Evolutionary conservation across 2,797 vertebrate genomes (phyloP).

Genomic region (Acrossocheilus wenchowensis): DNA sequence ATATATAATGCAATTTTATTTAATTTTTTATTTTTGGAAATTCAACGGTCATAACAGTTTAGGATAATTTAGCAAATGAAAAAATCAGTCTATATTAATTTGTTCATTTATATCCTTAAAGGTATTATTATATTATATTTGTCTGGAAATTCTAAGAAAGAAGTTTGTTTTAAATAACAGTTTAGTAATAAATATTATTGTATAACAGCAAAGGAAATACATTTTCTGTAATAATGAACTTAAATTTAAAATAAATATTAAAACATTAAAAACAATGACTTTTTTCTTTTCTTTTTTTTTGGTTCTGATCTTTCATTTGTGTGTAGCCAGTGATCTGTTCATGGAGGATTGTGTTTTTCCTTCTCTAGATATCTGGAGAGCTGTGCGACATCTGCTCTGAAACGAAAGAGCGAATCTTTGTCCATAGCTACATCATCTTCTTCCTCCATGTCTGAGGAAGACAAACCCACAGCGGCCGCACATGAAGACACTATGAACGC

Average conservation of each 20-base stretch:
- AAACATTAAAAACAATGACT: background rate
- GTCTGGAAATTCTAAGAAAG: too few relatives aligned
- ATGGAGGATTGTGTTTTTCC: background rate
- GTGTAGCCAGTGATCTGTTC: background rate
- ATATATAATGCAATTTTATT: too few relatives aligned
- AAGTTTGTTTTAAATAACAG: background rate
- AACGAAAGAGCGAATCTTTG: constrained; percentile 84
- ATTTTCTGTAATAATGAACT: background rate
- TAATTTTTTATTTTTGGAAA: too few relatives aligned
- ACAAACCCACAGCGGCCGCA: constrained; percentile 67
- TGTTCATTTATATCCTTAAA: too few relatives aligned
- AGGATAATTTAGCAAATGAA: too few relatives aligned
- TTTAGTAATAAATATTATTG: background rate
- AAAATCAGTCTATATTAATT: too few relatives aligned
- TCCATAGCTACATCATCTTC: constrained; percentile 81
- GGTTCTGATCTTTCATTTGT: too few relatives aligned
- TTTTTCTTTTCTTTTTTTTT: background rate
- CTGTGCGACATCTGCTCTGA: constrained; percentile 83
- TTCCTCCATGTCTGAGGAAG: constrained; percentile 86
- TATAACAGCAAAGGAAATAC: background rate
- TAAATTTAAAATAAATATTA: background rate
- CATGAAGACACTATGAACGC: constrained; percentile 60
- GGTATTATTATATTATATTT: too few relatives aligned
- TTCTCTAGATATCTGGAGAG: constrained; percentile 85
- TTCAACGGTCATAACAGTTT: too few relatives aligned